These are phyloP conservation scores for Nasonia oneida DNA, from an alignment of 2,888 invertebrate genomes.

Conservation along the genomic window DNA sequence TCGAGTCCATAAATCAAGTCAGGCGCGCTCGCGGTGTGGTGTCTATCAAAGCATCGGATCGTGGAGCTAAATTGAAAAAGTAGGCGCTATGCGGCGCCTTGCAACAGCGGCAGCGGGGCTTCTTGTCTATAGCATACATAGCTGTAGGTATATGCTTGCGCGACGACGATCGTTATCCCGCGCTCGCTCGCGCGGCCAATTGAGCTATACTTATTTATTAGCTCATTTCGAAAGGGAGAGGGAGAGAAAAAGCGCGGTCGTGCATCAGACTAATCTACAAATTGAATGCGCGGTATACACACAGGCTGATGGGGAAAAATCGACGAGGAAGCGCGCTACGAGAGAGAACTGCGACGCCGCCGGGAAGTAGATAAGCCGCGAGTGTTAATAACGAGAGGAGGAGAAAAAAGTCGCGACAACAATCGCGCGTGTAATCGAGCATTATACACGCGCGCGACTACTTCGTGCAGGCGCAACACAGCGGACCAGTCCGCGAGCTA, in stretches of 20 bases:
- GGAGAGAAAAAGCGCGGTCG: neutral
- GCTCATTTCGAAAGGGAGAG: constrained; percentile 30
- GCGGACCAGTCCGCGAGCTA: neutral
- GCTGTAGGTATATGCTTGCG: too few relatives aligned
- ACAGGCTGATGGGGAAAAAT: neutral
- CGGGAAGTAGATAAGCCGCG: neutral
- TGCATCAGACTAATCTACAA: neutral
- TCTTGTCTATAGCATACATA: neutral
- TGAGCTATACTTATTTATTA: constrained; percentile 39
- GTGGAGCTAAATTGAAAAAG: constrained; percentile 48
- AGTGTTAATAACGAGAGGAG: neutral
- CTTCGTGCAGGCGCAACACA: neutral
- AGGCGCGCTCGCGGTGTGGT: neutral
- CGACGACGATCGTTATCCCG: constrained; percentile 16
- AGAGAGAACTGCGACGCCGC: neutral
- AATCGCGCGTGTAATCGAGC: constrained; percentile 35
- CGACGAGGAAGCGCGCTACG: neutral
- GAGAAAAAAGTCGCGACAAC: neutral
- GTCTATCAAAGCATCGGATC: constrained; percentile 51
- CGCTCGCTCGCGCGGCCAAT: neutral
- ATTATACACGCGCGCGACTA: constrained; percentile 17
- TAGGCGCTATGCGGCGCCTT: neutral
- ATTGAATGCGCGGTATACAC: neutral
- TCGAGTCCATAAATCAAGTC: constrained; percentile 42
- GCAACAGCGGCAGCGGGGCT: neutral